These are phyloP conservation scores for Pseudoatta argentina DNA, from an alignment of 1,140 invertebrate genomes.

Conservation along the genomic window DNA sequence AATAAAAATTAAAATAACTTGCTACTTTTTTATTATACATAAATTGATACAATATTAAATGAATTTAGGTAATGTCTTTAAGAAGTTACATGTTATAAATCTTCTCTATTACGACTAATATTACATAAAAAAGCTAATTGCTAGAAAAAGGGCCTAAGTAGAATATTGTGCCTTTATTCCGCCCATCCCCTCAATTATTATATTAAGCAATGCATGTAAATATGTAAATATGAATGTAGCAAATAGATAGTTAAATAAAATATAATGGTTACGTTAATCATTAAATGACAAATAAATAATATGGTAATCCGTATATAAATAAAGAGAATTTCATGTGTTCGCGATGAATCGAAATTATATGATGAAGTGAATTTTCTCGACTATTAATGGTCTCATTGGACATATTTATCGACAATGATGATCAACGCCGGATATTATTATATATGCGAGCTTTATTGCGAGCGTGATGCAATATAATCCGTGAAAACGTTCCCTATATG, in stretches of 20 bases:
- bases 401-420: constrained; percentile 51
- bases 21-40: no score
- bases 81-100: no score
- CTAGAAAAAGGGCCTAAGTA: no score
- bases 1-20: no score
- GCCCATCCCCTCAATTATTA: neutral
- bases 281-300: constrained; percentile 27
- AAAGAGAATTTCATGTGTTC: constrained; percentile 24
- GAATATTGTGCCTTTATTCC: no score
- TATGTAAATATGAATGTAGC: neutral
- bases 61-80: no score
- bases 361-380: constrained; percentile 35
- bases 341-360: constrained; percentile 40
- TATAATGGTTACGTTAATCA: neutral
- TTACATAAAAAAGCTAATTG: no score
- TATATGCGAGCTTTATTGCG: constrained; percentile 48
- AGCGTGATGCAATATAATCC: constrained; percentile 32
- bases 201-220: neutral
- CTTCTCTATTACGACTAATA: no score
- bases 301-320: neutral
- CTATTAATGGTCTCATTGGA: constrained; percentile 44
- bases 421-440: constrained; percentile 53
- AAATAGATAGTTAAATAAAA: constrained; percentile 22
- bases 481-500: constrained; percentile 14
- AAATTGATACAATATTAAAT: no score